Conservation (phyloP, 2,888 invertebrate species). For the Tridacna gigas region DNA sequence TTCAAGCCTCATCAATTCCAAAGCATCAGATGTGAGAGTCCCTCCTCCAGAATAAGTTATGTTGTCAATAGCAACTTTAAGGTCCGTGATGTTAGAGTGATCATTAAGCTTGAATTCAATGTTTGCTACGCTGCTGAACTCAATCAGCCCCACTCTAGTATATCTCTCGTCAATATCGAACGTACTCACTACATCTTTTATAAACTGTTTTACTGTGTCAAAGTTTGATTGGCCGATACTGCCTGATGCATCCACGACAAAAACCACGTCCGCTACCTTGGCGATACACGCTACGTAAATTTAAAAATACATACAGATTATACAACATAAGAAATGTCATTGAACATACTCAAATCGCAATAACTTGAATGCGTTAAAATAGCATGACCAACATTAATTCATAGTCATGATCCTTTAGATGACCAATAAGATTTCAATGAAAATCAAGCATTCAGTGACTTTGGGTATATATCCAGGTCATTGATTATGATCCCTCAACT, state of each 20-base stretch:
- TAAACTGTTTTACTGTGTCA: constrained; percentile 55
- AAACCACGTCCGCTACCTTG: constrained; percentile 61
- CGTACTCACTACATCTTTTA: constrained; percentile 53
- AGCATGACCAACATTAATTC: too few species aligned
- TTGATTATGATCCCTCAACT: too few species aligned
- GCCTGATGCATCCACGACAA: constrained; percentile 62
- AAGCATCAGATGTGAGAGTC: constrained; percentile 74
- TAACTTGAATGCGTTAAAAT: too few species aligned
- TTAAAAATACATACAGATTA: too few species aligned
- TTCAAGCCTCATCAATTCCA: constrained; percentile 62
- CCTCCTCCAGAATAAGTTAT: constrained; percentile 65
- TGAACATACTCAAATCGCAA: too few species aligned
- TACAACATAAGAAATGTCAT: too few species aligned
- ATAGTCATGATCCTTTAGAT: too few species aligned
- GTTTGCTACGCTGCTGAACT: constrained; percentile 61
- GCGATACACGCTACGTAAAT: constrained; percentile 52
- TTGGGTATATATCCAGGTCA: too few species aligned
- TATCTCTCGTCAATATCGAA: constrained; percentile 52
- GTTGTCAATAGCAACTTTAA: constrained; percentile 58
- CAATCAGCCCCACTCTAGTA: constrained; percentile 61
- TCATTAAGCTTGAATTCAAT: constrained; percentile 70
- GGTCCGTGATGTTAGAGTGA: constrained; percentile 54
- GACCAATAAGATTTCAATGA: too few species aligned
- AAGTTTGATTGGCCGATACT: constrained; percentile 63
- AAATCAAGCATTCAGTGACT: too few species aligned